Evolutionary conservation across 1,140 invertebrate genomes (phyloP).

Genomic region (Sipha flava): DNA sequence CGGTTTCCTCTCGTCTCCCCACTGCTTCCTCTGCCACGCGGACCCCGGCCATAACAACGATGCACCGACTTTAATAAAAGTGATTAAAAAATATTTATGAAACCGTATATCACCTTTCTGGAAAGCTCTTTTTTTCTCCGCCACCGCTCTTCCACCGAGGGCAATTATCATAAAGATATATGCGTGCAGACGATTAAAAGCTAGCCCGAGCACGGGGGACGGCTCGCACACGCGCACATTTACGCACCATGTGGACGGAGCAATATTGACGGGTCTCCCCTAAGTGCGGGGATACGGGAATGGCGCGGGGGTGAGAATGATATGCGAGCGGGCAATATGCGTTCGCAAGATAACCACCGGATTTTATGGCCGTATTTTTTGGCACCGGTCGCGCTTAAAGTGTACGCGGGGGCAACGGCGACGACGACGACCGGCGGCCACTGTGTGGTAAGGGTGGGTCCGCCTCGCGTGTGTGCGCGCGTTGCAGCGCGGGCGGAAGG

Average conservation of each 20-base stretch:
- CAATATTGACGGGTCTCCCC: slow-evolving; percentile 9
- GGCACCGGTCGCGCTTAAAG: slow-evolving; percentile 13
- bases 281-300: neutral
- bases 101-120: slow-evolving; percentile 30
- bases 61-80: slow-evolving; percentile 29
- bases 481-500: neutral
- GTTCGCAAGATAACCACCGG: slow-evolving; percentile 22
- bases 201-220: neutral
- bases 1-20: too few relatives aligned
- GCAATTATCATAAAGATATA: slow-evolving; percentile 32
- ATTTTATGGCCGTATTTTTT: slow-evolving; percentile 25
- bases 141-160: neutral
- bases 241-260: neutral
- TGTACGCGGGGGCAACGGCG: neutral
- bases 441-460: neutral
- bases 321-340: neutral
- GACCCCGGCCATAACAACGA: neutral
- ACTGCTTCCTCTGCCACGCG: neutral
- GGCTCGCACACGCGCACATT: neutral
- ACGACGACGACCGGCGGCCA: neutral
- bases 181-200: slow-evolving; percentile 9
- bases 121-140: slow-evolving; percentile 13
- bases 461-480: neutral
- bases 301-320: neutral
- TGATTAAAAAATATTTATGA: slow-evolving; percentile 32